Evolutionary conservation across 2,113 vertebrate species (phyloP), one percentile per base, ranked within the genome.

Genomic region (Balaenoptera acutorostrata): DNA sequence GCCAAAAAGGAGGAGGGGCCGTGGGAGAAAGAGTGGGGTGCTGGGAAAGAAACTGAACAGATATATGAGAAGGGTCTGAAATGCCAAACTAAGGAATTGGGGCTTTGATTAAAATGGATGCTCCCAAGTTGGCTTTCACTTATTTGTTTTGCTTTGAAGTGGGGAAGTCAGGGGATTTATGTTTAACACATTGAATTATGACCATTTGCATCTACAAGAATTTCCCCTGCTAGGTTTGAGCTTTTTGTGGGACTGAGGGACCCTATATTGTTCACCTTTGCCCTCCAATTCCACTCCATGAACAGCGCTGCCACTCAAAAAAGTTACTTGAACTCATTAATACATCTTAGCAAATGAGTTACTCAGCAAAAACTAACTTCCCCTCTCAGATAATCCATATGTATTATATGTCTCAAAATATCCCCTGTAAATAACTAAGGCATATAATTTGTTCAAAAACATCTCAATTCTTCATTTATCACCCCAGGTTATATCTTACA

Each of bases 401-500:
- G 21, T 36, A 44, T 85, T 78, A 68, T 55, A 17, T 25, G 64
- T n/a, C 33, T 81, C 83, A 90, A 95, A 80, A 86, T 72, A 36
- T 18, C 52, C n/a, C 49, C 49, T 85, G 83, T 55, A 72, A 96
- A 95, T 93, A 93, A 90, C 80, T 87, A 84, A 90, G 74, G 83
- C 31, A 57, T 36, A 57, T 15, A 36, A 80, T 36, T 80, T 80
- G 52, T 57, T 80, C 49, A 80, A 80, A 80, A 80, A 80, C 33
- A 27, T 80, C 33, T 57, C 77, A 80, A 25, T 57, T 55, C 49
- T 36, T 80, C 77, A 25, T 57, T 57, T 57, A 57, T 80, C 72
- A 97, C 80, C 92, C 55, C 81, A 97, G 86, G 71, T 97, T 95
- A 95, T 97, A 59, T 84, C 0, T 17, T 97, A 97, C 80, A 90